phyloP scores from a whole-genome alignment of 2,888 invertebrate species.

The Platycnemis pennipes region DNA sequence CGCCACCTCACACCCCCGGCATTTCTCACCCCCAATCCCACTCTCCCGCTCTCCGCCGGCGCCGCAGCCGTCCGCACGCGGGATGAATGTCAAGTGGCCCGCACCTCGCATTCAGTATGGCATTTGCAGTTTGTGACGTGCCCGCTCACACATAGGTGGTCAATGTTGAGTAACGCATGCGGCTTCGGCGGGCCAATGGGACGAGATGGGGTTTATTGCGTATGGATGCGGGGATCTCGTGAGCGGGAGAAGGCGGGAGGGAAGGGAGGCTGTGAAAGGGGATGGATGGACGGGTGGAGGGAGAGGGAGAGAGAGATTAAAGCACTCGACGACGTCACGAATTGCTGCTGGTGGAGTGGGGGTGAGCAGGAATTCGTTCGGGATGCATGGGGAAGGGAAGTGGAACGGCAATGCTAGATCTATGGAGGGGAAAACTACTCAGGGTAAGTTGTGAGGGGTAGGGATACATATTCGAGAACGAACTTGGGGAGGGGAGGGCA shows the following conservation, averaged over 20 bases:
- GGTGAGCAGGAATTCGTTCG: no score
- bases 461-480: not conserved
- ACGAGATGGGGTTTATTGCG: not conserved
- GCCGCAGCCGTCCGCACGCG: not conserved
- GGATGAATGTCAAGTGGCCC: constrained; percentile 43
- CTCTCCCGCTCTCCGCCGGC: not conserved
- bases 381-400: no score
- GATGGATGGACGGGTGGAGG: not conserved
- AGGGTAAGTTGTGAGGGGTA: constrained; percentile 69
- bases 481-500: not conserved
- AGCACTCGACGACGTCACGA: not conserved
- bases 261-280: not conserved
- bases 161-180: not conserved
- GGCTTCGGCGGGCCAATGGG: not conserved
- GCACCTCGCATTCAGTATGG: constrained; percentile 42
- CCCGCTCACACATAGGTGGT: not conserved
- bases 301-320: not conserved
- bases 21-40: not conserved
- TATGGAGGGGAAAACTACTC: constrained; percentile 16
- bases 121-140: constrained; percentile 46
- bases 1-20: not conserved
- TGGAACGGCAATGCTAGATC: no score
- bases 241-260: not conserved
- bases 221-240: not conserved
- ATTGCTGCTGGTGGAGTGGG: not conserved